Evolutionary conservation across 2,113 vertebrate species (phyloP).

Genomic region (Xiphorhynchus elegans): DNA sequence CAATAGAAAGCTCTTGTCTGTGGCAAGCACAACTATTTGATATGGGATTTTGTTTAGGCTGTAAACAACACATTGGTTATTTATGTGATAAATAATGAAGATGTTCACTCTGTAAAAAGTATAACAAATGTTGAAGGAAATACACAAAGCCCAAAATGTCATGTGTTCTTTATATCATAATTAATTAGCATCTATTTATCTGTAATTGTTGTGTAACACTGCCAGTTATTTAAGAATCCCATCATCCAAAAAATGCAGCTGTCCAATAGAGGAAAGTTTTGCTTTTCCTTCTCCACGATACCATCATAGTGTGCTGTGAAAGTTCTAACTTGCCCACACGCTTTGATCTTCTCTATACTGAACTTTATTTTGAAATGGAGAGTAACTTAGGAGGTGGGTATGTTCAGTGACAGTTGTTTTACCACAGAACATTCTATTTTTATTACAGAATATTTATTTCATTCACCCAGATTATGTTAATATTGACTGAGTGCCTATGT

Average conservation of each 20-base stretch:
- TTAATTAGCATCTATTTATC: not conserved
- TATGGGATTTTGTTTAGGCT: not conserved
- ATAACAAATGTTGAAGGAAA: not conserved
- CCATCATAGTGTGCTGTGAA: not conserved
- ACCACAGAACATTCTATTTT: not conserved
- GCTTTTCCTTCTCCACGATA: not conserved
- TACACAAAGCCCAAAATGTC: not conserved
- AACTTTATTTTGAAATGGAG: not conserved
- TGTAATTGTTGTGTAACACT: not conserved
- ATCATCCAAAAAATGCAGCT: not conserved
- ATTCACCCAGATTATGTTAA: not conserved
- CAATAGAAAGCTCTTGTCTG: not conserved
- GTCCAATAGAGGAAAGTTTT: not conserved
- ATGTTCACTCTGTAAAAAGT: not conserved
- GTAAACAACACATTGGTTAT: not conserved
- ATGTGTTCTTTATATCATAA: not conserved
- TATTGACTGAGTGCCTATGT: not conserved
- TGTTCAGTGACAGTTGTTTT: accelerated
- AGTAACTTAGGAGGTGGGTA: not conserved
- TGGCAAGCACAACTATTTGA: not conserved
- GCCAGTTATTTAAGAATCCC: not conserved
- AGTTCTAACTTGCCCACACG: not conserved
- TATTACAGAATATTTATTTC: not conserved
- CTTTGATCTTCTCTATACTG: not conserved
- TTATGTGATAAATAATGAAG: not conserved